Evolutionary conservation across 2,888 invertebrate genomes (phyloP).

Genomic region (Operophtera brumata): DNA sequence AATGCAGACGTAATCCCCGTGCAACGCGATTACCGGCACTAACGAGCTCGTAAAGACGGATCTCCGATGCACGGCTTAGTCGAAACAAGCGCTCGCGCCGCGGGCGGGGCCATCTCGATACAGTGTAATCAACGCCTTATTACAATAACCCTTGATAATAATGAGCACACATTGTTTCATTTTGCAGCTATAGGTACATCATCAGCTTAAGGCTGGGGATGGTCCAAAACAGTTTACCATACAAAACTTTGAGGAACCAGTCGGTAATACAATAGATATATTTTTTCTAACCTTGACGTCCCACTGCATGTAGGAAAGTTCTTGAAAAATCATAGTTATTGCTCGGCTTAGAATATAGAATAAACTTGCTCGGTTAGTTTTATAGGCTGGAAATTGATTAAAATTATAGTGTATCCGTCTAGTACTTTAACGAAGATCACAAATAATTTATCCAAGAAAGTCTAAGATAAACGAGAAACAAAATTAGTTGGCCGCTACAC

Average conservation of each 20-base stretch:
- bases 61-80: slow-evolving; percentile 75
- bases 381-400: too few species aligned
- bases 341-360: too few species aligned
- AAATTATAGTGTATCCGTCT: too few species aligned
- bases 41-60: slow-evolving; percentile 79
- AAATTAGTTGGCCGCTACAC: slow-evolving; percentile 32
- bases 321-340: too few species aligned
- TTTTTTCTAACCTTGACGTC: too few species aligned
- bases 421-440: neutral
- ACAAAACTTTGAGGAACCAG: too few species aligned
- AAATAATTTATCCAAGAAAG: slow-evolving; percentile 5
- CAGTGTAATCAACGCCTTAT: slow-evolving; percentile 23
- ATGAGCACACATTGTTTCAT: slow-evolving; percentile 1
- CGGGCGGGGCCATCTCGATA: slow-evolving; percentile 35
- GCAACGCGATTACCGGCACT: slow-evolving; percentile 78
- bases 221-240: too few species aligned
- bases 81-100: slow-evolving; percentile 59
- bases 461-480: slow-evolving; percentile 15
- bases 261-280: too few species aligned
- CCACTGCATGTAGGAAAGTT: too few species aligned
- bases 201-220: too few species aligned
- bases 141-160: slow-evolving; percentile 10
- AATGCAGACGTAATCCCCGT: slow-evolving; percentile 79
- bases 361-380: too few species aligned
- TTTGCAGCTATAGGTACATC: too few species aligned